Base-by-base conservation (phyloP, 2,888 invertebrate genomes). In the Polietes domitor region DNA sequence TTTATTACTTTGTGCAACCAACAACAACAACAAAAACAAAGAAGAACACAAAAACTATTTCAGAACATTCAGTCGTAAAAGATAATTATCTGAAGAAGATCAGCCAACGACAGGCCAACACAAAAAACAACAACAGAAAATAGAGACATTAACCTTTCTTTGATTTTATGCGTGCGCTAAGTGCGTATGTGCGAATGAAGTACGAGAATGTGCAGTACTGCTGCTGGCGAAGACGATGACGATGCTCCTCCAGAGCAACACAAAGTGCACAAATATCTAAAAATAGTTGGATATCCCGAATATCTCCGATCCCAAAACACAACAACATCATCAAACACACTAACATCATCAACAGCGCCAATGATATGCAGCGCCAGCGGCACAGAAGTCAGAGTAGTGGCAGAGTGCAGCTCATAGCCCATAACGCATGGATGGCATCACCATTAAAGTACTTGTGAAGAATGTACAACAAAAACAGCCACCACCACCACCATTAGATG, bases 111-210 rank as follows among this genome's bases (percentile, higher is more conserved):
- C 43, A 68, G 17, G 32, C 32, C 63, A 63, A 37, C 4, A 10
- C 37, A 7, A 65, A 19, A 21, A 17, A 37, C 68, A 68, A 24
- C 41, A 5, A 63, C n/a, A 15, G 19, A 19, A 65, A 43, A 68
- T 58, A 78, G 78, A 78, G 71, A 65, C 78, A 78, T 78, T 78
- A 78, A 75, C 82, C 70, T 58, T 75, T 77, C 41, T 41, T 24
- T 28, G 32, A 77, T 68, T 70, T 43, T 68, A 68, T 68, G 68
- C 15, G 68, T 24, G 10, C 41, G 68, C 41, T 68, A 24, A 68
- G 41, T 68, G 68, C 68, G 17, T 53, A 63, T 76, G 43, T 76
- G 72, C 80, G 43, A 68, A 68, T 21, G 68, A 68, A 41, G 68
- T 41, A 24, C 68, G 9, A 41, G 37, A 65, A 65, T 65, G 19